Percentiles rank a stretch among this genome's conserved stretches.
Conservation (phyloP, 1,140 invertebrate species). For the Nasonia vitripennis region DNA sequence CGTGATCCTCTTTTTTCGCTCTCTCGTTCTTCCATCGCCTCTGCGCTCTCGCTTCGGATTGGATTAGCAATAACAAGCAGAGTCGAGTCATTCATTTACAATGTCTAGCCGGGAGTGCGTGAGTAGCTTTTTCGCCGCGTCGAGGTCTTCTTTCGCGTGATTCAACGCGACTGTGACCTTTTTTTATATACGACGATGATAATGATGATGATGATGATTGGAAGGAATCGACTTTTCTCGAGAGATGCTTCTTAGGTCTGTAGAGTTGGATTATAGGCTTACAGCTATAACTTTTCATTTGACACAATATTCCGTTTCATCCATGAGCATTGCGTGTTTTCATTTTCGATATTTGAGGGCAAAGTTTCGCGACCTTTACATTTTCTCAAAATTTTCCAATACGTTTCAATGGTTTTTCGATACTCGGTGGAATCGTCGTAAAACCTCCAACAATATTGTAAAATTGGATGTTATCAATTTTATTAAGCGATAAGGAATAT, state of each 20-base stretch:
- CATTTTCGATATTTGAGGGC: too few relatives aligned
- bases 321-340: too few relatives aligned
- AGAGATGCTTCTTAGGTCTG: not conserved
- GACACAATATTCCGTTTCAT: too few relatives aligned
- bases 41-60: not conserved
- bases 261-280: not conserved
- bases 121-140: not conserved
- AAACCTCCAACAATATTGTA: too few relatives aligned
- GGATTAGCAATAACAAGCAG: conserved; percentile 15
- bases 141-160: conserved; percentile 10
- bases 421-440: too few relatives aligned
- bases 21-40: not conserved
- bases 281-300: not conserved
- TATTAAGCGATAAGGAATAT: too few relatives aligned
- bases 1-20: not conserved
- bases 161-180: conserved; percentile 10
- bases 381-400: too few relatives aligned
- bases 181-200: not conserved
- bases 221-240: not conserved
- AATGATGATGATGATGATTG: not conserved
- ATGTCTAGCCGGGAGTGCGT: not conserved
- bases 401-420: too few relatives aligned
- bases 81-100: conserved; percentile 35
- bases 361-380: too few relatives aligned
- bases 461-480: too few relatives aligned